These are phyloP conservation scores for Diogma glabrata DNA, from an alignment of 2,888 invertebrate species.

Conservation along the genomic window DNA sequence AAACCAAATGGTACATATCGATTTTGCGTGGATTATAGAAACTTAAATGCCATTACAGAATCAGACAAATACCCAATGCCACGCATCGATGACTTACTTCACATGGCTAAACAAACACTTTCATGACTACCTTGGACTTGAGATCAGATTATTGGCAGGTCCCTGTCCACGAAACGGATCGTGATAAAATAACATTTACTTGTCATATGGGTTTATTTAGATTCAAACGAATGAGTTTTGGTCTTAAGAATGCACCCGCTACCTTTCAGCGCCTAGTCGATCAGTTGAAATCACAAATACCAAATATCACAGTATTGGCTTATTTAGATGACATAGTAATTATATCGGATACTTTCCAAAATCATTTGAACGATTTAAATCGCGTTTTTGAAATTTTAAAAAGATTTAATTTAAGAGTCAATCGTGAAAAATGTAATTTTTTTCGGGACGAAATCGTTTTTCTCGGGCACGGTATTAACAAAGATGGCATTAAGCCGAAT, in stretches of 20 bases:
- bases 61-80: conserved; percentile 15
- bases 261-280: conserved; percentile 24
- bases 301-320: conserved; percentile 17
- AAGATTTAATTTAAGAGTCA: neutral
- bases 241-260: neutral
- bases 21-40: conserved; percentile 28
- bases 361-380: neutral
- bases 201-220: conserved; percentile 17
- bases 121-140: conserved; percentile 17
- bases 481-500: no score
- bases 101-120: conserved; percentile 1
- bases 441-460: neutral
- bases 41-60: conserved; percentile 20
- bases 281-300: conserved; percentile 19
- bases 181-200: conserved; percentile 16
- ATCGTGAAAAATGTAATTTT: neutral
- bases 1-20: conserved; percentile 25
- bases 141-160: no score
- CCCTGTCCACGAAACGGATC: conserved; percentile 12
- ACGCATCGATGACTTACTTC: neutral
- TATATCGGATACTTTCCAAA: conserved; percentile 20
- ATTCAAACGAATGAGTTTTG: conserved; percentile 13
- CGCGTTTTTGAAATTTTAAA: neutral
- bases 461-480: neutral
- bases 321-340: conserved; percentile 26